Evolutionary conservation across 2,797 vertebrate species (phyloP).

Genomic region (Menidia menidia): DNA sequence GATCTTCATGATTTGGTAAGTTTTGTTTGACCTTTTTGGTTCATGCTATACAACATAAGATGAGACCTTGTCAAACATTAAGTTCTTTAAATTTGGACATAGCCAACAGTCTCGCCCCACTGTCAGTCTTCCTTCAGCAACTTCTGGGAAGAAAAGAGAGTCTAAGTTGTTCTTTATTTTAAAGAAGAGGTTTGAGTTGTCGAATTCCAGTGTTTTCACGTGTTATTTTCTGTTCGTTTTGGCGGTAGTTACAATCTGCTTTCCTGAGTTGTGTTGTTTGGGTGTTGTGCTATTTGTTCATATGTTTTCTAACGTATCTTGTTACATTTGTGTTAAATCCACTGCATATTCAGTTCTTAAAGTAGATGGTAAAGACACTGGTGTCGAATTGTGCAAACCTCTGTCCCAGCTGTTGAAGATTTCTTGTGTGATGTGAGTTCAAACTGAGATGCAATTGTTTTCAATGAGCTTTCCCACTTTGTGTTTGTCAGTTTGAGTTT

Average conservation of each 20-base stretch:
- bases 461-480: constrained; percentile 51
- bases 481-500: constrained; percentile 64
- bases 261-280: constrained; percentile 33
- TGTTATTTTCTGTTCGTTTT: constrained; percentile 31
- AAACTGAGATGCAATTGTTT: constrained; percentile 47
- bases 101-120: background rate
- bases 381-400: constrained; percentile 61
- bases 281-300: constrained; percentile 15
- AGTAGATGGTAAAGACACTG: constrained; percentile 38
- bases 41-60: background rate
- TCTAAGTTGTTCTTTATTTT: background rate
- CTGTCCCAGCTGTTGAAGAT: constrained; percentile 60
- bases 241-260: constrained; percentile 15
- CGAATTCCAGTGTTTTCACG: constrained; percentile 8
- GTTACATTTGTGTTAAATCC: constrained; percentile 31
- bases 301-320: constrained; percentile 23
- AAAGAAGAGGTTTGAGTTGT: background rate
- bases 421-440: constrained; percentile 51
- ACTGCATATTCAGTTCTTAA: constrained; percentile 33
- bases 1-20: background rate
- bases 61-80: background rate
- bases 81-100: background rate
- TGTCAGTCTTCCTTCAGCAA: background rate
- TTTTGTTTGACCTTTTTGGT: background rate
- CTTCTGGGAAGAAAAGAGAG: background rate